These are phyloP conservation scores for Acromyrmex charruanus DNA, from an alignment of 1,140 invertebrate species.

Conservation along the genomic window DNA sequence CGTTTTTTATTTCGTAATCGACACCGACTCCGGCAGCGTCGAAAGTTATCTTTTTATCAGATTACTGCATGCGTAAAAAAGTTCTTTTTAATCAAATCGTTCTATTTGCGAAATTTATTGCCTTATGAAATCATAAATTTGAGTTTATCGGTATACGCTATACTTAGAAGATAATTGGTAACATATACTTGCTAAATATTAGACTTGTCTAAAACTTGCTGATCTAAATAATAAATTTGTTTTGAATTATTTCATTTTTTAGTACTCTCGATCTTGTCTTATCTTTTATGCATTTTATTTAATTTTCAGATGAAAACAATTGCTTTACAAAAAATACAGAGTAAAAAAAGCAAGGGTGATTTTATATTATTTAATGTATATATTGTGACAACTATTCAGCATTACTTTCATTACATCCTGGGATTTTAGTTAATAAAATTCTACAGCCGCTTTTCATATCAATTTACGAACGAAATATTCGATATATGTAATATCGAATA, in stretches of 20 bases:
- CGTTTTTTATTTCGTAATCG: slow-evolving; percentile 52
- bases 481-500: slow-evolving; percentile 59
- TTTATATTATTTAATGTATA: slow-evolving; percentile 19
- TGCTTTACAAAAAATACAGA: neutral
- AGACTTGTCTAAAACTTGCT: neutral
- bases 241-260: neutral
- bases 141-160: neutral
- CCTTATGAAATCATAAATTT: neutral
- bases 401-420: slow-evolving; percentile 50
- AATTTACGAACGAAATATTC: slow-evolving; percentile 55
- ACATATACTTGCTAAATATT: neutral
- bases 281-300: neutral
- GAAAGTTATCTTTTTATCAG: slow-evolving; percentile 8
- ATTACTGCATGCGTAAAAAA: neutral
- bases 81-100: neutral
- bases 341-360: neutral
- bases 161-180: neutral
- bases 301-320: neutral
- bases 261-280: neutral
- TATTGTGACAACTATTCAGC: neutral
- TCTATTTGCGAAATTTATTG: neutral
- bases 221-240: slow-evolving; percentile 22
- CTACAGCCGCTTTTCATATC: slow-evolving; percentile 27
- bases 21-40: slow-evolving; percentile 5
- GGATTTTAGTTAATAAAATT: slow-evolving; percentile 60